These are phyloP conservation scores for Podocnemis expansa DNA, from an alignment of 2,113 vertebrate genomes.

Conservation along the genomic window DNA sequence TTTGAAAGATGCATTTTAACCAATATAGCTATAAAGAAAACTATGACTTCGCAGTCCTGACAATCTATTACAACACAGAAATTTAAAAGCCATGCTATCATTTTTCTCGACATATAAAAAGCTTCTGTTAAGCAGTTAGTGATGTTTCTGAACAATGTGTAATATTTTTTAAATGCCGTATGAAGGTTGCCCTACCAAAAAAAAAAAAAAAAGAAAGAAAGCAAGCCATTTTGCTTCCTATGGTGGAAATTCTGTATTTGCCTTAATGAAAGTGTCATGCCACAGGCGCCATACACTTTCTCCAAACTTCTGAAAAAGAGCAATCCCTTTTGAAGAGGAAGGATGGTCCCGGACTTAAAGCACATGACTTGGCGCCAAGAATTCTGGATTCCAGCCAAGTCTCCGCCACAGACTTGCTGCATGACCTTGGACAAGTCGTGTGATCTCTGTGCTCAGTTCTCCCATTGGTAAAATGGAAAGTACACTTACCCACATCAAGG, in stretches of 20 bases:
- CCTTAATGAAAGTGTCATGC: accelerated
- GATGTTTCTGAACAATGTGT: not conserved
- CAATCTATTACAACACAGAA: constrained; percentile 42
- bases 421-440: not conserved
- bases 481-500: not conserved
- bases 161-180: not conserved
- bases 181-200: not conserved
- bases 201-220: not conserved
- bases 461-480: not conserved
- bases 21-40: constrained; percentile 38
- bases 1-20: constrained; percentile 33
- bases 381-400: no score
- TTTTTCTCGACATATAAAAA: constrained; percentile 28
- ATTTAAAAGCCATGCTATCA: constrained; percentile 50
- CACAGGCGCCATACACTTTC: not conserved
- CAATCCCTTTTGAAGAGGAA: not conserved
- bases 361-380: not conserved
- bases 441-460: not conserved
- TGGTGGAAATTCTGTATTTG: not conserved
- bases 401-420: not conserved
- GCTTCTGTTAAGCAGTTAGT: constrained; percentile 14
- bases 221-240: not conserved
- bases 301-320: constrained; percentile 2
- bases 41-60: constrained; percentile 51
- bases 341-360: not conserved